Conservation (phyloP, 2,113 vertebrate genomes). For the Paradisaea rubra region DNA sequence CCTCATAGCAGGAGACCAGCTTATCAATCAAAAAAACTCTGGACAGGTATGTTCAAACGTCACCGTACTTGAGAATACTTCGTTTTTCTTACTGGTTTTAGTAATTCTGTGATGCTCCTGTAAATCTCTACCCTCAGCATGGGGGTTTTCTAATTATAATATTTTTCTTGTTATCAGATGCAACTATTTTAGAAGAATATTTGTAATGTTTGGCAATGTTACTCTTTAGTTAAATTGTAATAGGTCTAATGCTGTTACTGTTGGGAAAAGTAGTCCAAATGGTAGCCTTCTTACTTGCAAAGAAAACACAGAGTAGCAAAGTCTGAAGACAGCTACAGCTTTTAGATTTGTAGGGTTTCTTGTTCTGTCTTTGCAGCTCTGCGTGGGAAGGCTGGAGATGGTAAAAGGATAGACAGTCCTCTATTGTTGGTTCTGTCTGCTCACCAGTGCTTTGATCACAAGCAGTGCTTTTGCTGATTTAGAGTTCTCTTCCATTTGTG, state of each 20-base stretch:
- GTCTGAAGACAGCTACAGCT: neutral
- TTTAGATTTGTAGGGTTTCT: neutral
- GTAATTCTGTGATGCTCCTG: neutral
- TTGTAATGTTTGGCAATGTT: neutral
- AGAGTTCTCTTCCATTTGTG: neutral
- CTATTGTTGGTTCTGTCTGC: neutral
- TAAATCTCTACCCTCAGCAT: neutral
- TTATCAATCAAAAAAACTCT: conserved; percentile 90
- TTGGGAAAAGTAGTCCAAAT: neutral
- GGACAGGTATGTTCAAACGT: conserved; percentile 75
- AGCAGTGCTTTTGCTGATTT: neutral
- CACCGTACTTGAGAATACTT: neutral
- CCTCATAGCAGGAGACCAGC: conserved; percentile 89
- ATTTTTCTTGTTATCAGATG: neutral
- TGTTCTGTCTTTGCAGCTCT: neutral
- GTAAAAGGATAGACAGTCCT: neutral
- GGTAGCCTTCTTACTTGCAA: neutral
- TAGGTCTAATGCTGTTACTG: neutral
- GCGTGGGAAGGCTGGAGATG: neutral
- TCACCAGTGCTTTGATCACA: neutral
- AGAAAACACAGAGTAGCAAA: neutral
- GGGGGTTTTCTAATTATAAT: neutral
- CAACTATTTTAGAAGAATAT: neutral
- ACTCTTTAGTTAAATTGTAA: neutral
- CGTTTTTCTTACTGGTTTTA: neutral